Evolutionary conservation across 2,888 invertebrate genomes (phyloP), one percentile per base, ranked within the genome.

Genomic region (Rhimphoctona megacephalus): DNA sequence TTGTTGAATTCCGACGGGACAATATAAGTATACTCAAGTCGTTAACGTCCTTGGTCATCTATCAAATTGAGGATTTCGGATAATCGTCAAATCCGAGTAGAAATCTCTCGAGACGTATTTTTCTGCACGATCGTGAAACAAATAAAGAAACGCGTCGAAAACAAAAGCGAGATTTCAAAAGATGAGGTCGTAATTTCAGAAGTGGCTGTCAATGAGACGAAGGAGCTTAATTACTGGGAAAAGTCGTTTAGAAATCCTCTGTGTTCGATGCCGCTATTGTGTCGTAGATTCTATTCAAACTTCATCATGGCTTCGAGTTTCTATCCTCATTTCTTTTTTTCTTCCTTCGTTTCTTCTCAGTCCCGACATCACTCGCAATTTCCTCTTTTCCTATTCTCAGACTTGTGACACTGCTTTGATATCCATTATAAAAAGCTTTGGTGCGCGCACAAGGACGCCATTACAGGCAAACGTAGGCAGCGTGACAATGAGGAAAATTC

Each of bases 151-250:
- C 67, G 25, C 30, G 66, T n/a, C 36, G 25, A 17, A 30, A 19
- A 66, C 25, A 43, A 43, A 61, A 52, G 80, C 33, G 9, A 61
- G 43, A 46, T 64, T n/a, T 76, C 30, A 30, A 25, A 8, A 69
- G 54, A 85, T 79, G 64, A 66, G 46, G 30, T 67, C 25, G 78
- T 33, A 81, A 57, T 82, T 82, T 61, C 39, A n/a, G 61, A 17
- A 52, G 19, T 33, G 67, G 43, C 57, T 72, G 74, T 6, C 69
- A 43, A 64, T 54, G 80, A 66, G 7, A 77, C 61, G 22, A 43
- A 33, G 70, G 73, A 80, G 83, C 76, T 89, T 86, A 87, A 87
- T 89, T 88, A 89, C 88, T 88, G 87, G 86, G 85, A 85, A 87
- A 86, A 88, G 86, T 83, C 74, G 85, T 54, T 67, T 70, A n/a